Percentiles rank a stretch among this genome's conserved stretches.
These are phyloP conservation scores for Philaenus spumarius DNA, from an alignment of 1,140 invertebrate genomes.

Conservation along the genomic window DNA sequence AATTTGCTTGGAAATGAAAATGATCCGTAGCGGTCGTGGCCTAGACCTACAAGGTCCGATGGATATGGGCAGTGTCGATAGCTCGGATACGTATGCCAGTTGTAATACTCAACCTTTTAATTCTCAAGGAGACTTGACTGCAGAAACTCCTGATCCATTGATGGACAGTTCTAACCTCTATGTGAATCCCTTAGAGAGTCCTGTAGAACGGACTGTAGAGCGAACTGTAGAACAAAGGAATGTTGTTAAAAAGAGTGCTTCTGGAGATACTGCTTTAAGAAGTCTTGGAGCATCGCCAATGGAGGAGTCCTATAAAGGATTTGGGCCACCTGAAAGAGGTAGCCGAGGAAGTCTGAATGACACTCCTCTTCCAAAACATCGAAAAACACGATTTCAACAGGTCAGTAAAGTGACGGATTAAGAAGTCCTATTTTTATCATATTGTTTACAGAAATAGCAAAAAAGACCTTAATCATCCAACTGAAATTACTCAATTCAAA, in stretches of 20 bases:
- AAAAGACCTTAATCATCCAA: too few relatives aligned
- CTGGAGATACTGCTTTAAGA: conserved; percentile 59
- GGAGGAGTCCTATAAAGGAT: conserved; percentile 47
- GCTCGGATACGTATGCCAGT: conserved; percentile 89
- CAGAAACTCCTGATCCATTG: conserved; percentile 14
- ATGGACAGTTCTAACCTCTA: conserved; percentile 73
- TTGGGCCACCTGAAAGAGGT: conserved; percentile 45
- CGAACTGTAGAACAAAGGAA: conserved; percentile 26
- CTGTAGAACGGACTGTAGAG: conserved; percentile 5
- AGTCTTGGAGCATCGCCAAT: conserved; percentile 45
- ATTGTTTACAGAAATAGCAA: too few relatives aligned
- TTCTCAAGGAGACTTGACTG: conserved; percentile 69
- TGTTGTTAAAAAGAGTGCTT: conserved; percentile 68
- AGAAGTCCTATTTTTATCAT: too few relatives aligned
- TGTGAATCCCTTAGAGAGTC: conserved; percentile 68
- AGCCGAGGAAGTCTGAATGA: conserved; percentile 58
- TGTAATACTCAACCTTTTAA: conserved; percentile 92
- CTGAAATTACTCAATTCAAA: too few relatives aligned
- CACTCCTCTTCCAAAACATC: conserved; percentile 66
- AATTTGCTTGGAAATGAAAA: conserved; percentile 71
- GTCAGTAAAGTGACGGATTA: conserved; percentile 36
- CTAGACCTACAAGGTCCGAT: conserved; percentile 37
- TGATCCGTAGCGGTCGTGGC: conserved; percentile 44
- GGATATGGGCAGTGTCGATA: conserved; percentile 69
- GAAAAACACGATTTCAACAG: conserved; percentile 80